Evolutionary conservation across 1,140 invertebrate species (phyloP).

Genomic region (Cephus cinctus): DNA sequence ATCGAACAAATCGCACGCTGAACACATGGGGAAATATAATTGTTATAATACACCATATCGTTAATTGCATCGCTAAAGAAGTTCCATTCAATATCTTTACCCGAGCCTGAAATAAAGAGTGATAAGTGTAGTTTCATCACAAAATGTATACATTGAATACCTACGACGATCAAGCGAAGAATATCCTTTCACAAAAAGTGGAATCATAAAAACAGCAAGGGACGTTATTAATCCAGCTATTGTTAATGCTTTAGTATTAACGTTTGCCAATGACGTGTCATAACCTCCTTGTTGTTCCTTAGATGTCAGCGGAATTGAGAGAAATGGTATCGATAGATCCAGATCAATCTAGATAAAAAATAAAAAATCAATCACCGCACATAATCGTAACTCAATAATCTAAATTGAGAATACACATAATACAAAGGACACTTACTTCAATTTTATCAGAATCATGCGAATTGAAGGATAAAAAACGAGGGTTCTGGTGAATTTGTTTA

Average conservation of each 20-base stretch:
- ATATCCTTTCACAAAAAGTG: constrained; percentile 30
- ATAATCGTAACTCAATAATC: not conserved
- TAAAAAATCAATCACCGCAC: not conserved
- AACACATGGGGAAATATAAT: constrained; percentile 39
- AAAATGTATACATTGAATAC: constrained; percentile 1
- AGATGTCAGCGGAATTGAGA: constrained; percentile 36
- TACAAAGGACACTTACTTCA: constrained; percentile 31
- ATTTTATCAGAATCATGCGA: constrained; percentile 27
- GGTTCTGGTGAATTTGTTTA: no score
- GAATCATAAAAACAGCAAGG: constrained; percentile 27
- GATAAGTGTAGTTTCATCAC: not conserved
- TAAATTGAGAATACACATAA: not conserved
- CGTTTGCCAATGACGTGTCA: constrained; percentile 24
- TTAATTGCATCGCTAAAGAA: constrained; percentile 29
- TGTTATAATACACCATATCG: constrained; percentile 39
- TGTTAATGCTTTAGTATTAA: constrained; percentile 36
- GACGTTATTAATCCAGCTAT: constrained; percentile 33
- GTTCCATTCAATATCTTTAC: constrained; percentile 18
- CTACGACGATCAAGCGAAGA: not conserved
- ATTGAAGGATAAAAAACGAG: constrained; percentile 36
- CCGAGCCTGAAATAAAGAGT: constrained; percentile 16
- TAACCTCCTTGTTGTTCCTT: constrained; percentile 16
- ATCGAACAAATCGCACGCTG: constrained; percentile 43
- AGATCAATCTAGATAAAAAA: constrained; percentile 33
- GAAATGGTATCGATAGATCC: constrained; percentile 41